These are phyloP conservation scores for Eledone cirrhosa DNA, from an alignment of 2,888 invertebrate species.

Conservation along the genomic window DNA sequence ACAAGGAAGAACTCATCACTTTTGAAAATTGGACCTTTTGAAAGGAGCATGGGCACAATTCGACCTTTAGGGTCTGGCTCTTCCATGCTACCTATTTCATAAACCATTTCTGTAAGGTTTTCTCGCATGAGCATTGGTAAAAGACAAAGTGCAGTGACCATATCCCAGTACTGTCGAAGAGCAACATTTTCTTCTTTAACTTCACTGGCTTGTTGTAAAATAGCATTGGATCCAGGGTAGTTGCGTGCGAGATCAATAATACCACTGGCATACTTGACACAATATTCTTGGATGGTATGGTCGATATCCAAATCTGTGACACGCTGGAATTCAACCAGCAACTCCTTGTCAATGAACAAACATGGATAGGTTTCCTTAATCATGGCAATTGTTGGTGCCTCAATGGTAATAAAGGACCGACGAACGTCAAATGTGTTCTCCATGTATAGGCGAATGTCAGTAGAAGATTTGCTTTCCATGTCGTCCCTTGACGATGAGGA, in stretches of 20 bases:
- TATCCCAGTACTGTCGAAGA: conserved; percentile 60
- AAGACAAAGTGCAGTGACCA: conserved; percentile 59
- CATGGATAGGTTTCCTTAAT: conserved; percentile 55
- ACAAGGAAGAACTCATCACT: conserved; percentile 60
- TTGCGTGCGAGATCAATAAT: conserved; percentile 52
- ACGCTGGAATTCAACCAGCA: conserved; percentile 56
- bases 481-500: conserved; percentile 11
- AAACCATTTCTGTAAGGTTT: conserved; percentile 58
- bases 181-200: conserved; percentile 57
- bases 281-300: conserved; percentile 58
- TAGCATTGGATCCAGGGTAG: conserved; percentile 48
- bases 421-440: conserved; percentile 58
- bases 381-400: conserved; percentile 54
- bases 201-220: conserved; percentile 53
- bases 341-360: conserved; percentile 55
- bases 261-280: conserved; percentile 55
- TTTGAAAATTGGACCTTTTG: conserved; percentile 55
- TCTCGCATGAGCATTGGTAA: conserved; percentile 56
- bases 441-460: conserved; percentile 53
- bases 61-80: conserved; percentile 57
- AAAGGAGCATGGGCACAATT: conserved; percentile 60
- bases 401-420: conserved; percentile 54
- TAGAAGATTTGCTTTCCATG: conserved; percentile 42
- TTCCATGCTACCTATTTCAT: conserved; percentile 55
- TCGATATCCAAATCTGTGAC: conserved; percentile 58